A percentile compares a stretch with the other conserved stretches of the same genome.
phyloP scores from a whole-genome alignment of 2,888 invertebrate species.

The Eupeodes luniger region DNA sequence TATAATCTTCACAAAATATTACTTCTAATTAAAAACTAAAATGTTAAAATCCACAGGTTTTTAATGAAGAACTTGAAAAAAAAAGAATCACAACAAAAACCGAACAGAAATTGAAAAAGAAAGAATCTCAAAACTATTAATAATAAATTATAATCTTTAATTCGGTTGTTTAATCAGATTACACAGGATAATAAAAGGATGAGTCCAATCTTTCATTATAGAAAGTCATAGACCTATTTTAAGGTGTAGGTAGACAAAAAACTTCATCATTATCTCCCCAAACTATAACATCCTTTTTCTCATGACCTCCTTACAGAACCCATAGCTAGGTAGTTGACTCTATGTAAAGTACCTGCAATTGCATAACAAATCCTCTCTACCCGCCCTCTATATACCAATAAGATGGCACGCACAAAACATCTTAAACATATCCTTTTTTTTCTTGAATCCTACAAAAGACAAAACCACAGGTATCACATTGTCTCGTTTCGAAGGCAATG shows the following conservation, averaged over 20 bases:
- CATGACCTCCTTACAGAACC: conserved; percentile 11
- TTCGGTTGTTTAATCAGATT: conserved; percentile 1
- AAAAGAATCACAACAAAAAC: no score
- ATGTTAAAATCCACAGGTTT: no score
- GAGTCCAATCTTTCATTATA: neutral
- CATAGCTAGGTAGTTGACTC: neutral
- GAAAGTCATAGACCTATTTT: neutral
- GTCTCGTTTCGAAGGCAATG: conserved; percentile 14
- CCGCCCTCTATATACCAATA: conserved; percentile 17
- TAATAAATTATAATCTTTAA: neutral
- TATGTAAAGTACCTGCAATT: conserved; percentile 2
- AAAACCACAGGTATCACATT: conserved; percentile 62
- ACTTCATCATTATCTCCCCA: neutral
- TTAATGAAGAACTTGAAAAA: no score
- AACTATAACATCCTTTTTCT: neutral
- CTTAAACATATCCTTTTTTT: conserved; percentile 21
- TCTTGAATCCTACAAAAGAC: neutral
- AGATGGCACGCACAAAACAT: conserved; percentile 7
- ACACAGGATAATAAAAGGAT: neutral
- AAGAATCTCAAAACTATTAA: no score
- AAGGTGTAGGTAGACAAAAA: neutral
- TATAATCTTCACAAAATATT: no score
- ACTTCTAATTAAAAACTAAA: no score
- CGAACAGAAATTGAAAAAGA: no score
- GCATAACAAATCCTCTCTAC: conserved; percentile 32